Evolutionary conservation across 92 coral and sea anemone genomes (phyloP).

Genomic region (Paragorgia papillata): DNA sequence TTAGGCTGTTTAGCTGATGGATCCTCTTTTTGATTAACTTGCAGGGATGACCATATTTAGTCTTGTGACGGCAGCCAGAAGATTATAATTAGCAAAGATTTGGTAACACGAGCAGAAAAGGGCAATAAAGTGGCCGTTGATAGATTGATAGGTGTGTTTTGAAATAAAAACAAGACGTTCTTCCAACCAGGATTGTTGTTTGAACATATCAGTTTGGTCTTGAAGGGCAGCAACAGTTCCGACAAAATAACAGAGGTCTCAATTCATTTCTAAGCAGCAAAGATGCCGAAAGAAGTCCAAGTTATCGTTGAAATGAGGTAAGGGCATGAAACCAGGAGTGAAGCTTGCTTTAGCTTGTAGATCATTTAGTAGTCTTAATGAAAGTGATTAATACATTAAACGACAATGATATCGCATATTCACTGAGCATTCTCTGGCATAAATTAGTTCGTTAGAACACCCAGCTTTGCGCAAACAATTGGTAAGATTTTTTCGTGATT

Average conservation of each 20-base stretch:
- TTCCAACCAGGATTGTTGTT: background rate
- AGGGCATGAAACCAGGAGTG: background rate
- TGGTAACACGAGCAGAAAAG: background rate
- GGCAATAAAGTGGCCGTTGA: conserved; percentile 15
- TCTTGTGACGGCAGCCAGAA: background rate
- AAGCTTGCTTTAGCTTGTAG: too few relatives aligned
- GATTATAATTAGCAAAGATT: background rate
- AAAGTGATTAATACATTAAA: too few relatives aligned
- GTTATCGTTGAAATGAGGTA: conserved; percentile 38
- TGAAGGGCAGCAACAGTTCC: background rate
- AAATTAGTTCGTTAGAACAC: too few relatives aligned
- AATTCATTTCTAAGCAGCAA: background rate
- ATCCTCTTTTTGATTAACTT: too few relatives aligned
- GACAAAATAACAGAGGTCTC: too few relatives aligned
- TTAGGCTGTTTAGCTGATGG: too few relatives aligned
- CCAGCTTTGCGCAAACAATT: too few relatives aligned
- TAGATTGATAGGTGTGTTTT: background rate
- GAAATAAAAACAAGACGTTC: background rate
- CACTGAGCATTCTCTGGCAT: too few relatives aligned
- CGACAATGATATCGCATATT: too few relatives aligned
- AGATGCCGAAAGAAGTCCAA: conserved; percentile 24
- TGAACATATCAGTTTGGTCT: background rate
- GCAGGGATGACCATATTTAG: background rate
- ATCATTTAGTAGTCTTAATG: too few relatives aligned
- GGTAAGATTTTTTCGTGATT: too few relatives aligned